These are phyloP conservation scores for Ochropleura plecta DNA, from an alignment of 2,888 invertebrate species.

Conservation along the genomic window DNA sequence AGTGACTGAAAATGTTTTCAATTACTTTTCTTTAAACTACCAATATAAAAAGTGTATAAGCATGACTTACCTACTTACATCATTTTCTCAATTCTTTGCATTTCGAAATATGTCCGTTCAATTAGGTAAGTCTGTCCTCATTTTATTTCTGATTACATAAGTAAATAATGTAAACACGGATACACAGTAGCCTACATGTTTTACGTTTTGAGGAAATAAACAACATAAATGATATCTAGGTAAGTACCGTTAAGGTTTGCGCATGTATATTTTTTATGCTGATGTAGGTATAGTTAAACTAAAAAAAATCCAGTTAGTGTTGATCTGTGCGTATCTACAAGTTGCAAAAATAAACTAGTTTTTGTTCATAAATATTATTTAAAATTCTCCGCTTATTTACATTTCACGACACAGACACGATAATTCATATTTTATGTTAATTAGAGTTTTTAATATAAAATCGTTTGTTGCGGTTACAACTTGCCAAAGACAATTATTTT, in stretches of 20 bases:
- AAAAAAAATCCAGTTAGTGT: neutral
- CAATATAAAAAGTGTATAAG: too few relatives aligned
- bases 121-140: conserved; percentile 58
- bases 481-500: conserved; percentile 12
- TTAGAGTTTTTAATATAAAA: neutral
- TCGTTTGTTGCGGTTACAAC: conserved; percentile 8
- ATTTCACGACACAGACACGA: conserved; percentile 6
- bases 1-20: neutral
- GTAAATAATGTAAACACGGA: conserved; percentile 44
- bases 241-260: neutral
- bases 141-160: conserved; percentile 60
- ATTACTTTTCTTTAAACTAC: neutral
- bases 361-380: neutral
- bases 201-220: conserved; percentile 46
- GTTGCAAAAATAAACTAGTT: conserved; percentile 34
- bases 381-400: conserved; percentile 22
- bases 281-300: neutral
- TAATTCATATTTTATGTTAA: neutral
- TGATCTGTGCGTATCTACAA: conserved; percentile 7
- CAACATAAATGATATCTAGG: conserved; percentile 13
- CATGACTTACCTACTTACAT: conserved; percentile 16
- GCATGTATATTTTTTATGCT: neutral
- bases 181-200: conserved; percentile 25
- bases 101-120: conserved; percentile 44
- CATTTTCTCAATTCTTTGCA: conserved; percentile 31